A percentile compares a stretch with the other conserved stretches of the same genome.
Evolutionary conservation across 2,888 invertebrate genomes (phyloP).

Genomic region (Parasteatoda lunata): DNA sequence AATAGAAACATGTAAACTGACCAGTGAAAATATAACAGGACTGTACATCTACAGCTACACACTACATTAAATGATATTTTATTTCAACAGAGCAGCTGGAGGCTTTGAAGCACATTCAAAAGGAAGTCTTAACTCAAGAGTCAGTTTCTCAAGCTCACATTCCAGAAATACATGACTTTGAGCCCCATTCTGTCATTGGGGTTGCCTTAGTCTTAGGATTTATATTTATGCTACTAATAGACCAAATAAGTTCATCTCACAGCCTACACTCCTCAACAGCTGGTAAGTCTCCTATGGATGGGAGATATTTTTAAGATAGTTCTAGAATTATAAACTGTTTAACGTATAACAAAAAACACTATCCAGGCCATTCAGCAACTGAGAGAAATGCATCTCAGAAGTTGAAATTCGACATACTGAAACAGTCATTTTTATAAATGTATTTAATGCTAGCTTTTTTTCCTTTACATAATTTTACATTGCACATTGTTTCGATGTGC

Average conservation of each 20-base stretch:
- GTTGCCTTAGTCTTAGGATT: constrained; percentile 95
- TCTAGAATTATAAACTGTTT: too few relatives aligned
- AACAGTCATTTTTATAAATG: too few relatives aligned
- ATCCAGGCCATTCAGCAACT: too few relatives aligned
- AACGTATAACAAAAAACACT: too few relatives aligned
- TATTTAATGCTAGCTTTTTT: too few relatives aligned
- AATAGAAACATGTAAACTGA: not conserved
- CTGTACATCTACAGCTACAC: too few relatives aligned
- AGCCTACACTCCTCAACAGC: constrained; percentile 33
- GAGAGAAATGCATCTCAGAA: too few relatives aligned
- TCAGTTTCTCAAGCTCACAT: constrained; percentile 29
- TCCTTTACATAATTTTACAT: too few relatives aligned
- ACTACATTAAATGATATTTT: not conserved
- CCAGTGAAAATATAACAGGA: too few relatives aligned
- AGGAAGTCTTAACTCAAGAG: constrained; percentile 36
- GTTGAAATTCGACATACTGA: too few relatives aligned
- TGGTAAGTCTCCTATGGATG: not conserved
- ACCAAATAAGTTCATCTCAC: constrained; percentile 80
- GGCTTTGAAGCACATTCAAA: constrained; percentile 22
- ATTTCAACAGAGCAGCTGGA: constrained; percentile 43
- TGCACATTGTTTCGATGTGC: too few relatives aligned
- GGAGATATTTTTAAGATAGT: too few relatives aligned
- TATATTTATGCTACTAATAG: constrained; percentile 97
- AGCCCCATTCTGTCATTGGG: constrained; percentile 89
- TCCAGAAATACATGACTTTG: constrained; percentile 72